Percentiles rank a stretch among this genome's conserved stretches.
Conservation (phyloP, 2,888 invertebrate genomes). For the Prosapia bicincta region DNA sequence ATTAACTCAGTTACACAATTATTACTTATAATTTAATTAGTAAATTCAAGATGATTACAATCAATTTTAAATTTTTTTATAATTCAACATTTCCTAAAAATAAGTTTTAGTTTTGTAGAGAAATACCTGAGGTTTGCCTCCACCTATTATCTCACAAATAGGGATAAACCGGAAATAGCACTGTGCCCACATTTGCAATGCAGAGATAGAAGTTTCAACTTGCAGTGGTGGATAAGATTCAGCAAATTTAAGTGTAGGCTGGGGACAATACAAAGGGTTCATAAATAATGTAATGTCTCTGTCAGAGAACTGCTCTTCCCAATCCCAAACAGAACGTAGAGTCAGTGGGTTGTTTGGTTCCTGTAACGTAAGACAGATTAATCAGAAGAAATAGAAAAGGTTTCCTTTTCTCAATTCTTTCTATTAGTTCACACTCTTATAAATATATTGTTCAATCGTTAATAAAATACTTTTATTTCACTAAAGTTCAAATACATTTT, state of each 20-base stretch:
- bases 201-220: constrained; percentile 52
- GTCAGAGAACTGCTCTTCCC: constrained; percentile 82
- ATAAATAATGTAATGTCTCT: constrained; percentile 77
- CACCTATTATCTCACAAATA: constrained; percentile 63
- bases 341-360: constrained; percentile 53
- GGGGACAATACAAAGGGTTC: constrained; percentile 70
- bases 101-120: too few species aligned
- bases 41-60: too few species aligned
- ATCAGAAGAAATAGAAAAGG: background rate
- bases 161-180: constrained; percentile 90
- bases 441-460: too few species aligned
- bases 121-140: constrained; percentile 42
- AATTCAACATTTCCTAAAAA: too few species aligned
- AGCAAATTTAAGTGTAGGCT: constrained; percentile 36
- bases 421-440: too few species aligned
- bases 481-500: too few species aligned
- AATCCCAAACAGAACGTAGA: constrained; percentile 82
- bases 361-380: constrained; percentile 44
- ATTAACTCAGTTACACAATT: too few species aligned
- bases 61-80: too few species aligned
- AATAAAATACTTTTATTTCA: too few species aligned
- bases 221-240: constrained; percentile 29
- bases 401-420: background rate
- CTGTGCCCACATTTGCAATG: constrained; percentile 76
- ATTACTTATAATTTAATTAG: too few species aligned